Evolutionary conservation across 2,888 invertebrate species (phyloP), one percentile per base, ranked within the genome.

Genomic region (Drosophila yooni): DNA sequence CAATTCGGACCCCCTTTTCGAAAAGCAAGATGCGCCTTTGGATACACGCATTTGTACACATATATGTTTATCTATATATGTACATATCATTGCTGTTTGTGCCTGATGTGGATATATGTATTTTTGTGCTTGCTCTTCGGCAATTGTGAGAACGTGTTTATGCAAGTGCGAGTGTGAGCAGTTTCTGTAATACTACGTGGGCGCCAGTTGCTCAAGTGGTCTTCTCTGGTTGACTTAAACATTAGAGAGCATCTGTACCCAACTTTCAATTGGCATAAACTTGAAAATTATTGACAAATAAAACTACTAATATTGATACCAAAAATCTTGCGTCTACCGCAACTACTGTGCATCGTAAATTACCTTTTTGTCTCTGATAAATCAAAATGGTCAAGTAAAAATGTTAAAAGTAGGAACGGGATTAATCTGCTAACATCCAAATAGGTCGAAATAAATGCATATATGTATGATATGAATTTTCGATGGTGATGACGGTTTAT

Each of bases 141-240:
- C 25, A 36, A 25, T 25, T 54, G 54, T 36, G 36, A 36, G 36
- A 54, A 54, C 36, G 34, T 36, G 54, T 54, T 36, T 54, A 11
- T 54, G 54, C 34, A 18, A 34, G 34, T 36, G 53, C 33, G 25
- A 54, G 36, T 54, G 36, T 36, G 34, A 54, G 25, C 34, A 53
- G 34, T 25, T 6, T 25, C 46, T 46, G 46, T 46, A 46, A 25
- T 36, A 53, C 46, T 46, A 27, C 27, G 27, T 27, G 10, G 50
- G 50, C 50, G 50, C 50, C 50, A 27, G 27, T 50, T 50, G 50
- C 27, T 50, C 10, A 50, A 50, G 50, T 50, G 27, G 18, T 27
- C 18, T 50, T 50, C 10, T 27, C 27, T 15, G 8, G 18, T 27
- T 10, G 27, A 27, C 18, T n/a, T 15, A 18, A 50, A 18, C 10